These are phyloP conservation scores for Anoplopoma fimbria DNA, from an alignment of 2,113 vertebrate species.

Conservation along the genomic window DNA sequence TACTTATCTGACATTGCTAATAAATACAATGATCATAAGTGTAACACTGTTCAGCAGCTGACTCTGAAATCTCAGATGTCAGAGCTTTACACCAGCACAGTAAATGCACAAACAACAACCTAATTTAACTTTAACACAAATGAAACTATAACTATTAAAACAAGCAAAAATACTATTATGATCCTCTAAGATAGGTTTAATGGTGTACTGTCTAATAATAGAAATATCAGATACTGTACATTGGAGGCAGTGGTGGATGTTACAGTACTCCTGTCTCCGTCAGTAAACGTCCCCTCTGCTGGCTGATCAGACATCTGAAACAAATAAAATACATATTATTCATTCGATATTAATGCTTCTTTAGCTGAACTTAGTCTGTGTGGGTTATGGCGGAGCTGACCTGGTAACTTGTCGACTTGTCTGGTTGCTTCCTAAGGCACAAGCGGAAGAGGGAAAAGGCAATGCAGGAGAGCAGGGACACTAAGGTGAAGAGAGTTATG, in stretches of 20 bases:
- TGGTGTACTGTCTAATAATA: not conserved
- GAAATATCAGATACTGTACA: constrained; percentile 77
- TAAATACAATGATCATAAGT: not conserved
- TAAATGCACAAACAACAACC: not conserved
- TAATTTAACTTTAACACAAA: not conserved
- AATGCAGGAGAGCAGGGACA: constrained; percentile 86
- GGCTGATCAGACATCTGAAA: constrained; percentile 91
- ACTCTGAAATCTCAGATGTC: not conserved
- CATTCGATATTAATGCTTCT: not conserved
- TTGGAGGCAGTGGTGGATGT: constrained; percentile 92
- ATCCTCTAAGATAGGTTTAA: not conserved
- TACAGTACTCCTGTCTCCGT: constrained; percentile 89
- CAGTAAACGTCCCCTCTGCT: constrained; percentile 85
- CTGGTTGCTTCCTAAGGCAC: constrained; percentile 88
- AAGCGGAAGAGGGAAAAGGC: constrained; percentile 86
- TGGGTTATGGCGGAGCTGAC: constrained; percentile 67
- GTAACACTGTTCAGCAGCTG: not conserved
- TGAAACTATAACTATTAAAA: not conserved
- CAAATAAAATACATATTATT: not conserved
- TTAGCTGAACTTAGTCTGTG: not conserved
- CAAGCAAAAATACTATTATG: not conserved
- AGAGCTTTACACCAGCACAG: not conserved
- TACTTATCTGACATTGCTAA: not conserved
- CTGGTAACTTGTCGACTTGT: constrained; percentile 87
- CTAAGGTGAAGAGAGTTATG: constrained; percentile 91